Base-by-base conservation (phyloP, 2,113 vertebrate species). In the Tricholaema leucomelas region DNA sequence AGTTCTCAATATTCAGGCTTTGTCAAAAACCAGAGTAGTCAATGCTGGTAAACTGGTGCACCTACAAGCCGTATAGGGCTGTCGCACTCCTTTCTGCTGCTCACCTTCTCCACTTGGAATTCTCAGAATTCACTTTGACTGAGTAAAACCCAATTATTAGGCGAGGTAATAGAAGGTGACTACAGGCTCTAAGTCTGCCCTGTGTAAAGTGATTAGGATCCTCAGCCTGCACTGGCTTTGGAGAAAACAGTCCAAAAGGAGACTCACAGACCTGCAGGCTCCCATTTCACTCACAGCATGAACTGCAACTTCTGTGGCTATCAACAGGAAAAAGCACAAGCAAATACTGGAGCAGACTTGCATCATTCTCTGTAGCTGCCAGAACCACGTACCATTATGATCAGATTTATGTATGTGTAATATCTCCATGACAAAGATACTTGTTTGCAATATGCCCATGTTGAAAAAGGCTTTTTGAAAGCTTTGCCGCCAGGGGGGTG, bases 221-320 rank as follows among this genome's bases (percentile, higher is more conserved):
- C 54, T 56, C 73, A 74, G 36, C 28, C 28, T 40, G 17, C 1
- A 2, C 27, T 38, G 27, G n/a, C 30, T 71, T 66, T 42, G 46
- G 48, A 81, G 38, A 74, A 52, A 75, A 65, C 0, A 3, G 60
- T 18, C 33, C 4, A 0, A 50, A 81, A 65, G 11, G 10, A 87
- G 38, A 59, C 38, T 19, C n/a, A 3, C 33, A 52, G 54, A 75
- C 12, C 31, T 28, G 33, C 23, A 71, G 21, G 38, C 19, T 84
- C 25, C 38, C 18, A 54, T 38, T 64, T 64, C 30, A 61, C 18
- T 18, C 2, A 3, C 17, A 42, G 44, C 20, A 46, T 0, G 0
- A 87, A 73, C 33, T 11, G 31, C 24, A 24, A 19, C 13, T 63
- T 28, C 31, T 0, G 0, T 1, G 11, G 54, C 46, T 2, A 0